Conservation (phyloP, 2,113 vertebrate genomes). For the Orthonyx spaldingii region DNA sequence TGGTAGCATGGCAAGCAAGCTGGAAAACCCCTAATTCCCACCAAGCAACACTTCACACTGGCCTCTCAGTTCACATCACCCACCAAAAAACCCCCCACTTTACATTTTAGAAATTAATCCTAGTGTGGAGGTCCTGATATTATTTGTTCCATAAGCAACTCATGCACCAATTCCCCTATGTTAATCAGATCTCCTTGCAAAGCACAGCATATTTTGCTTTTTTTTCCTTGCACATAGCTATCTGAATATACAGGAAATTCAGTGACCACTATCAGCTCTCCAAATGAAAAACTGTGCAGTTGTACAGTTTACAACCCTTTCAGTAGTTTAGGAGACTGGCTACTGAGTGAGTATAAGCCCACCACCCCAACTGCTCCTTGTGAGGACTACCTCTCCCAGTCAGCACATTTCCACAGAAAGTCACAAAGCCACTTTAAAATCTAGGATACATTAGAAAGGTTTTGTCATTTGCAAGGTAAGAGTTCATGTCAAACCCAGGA, state of each 20-base stretch:
- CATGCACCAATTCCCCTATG: accelerated
- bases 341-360: neutral
- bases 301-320: neutral
- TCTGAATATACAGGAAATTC: neutral
- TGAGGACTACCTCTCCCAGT: neutral
- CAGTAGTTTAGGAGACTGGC: neutral
- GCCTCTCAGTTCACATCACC: neutral
- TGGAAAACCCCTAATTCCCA: neutral
- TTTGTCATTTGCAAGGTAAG: neutral
- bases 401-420: neutral
- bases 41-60: neutral
- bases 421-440: neutral
- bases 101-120: neutral
- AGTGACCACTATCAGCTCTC: neutral
- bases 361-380: neutral
- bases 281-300: neutral
- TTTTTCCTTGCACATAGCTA: neutral
- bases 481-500: neutral
- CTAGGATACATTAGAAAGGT: neutral
- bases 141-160: neutral
- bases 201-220: neutral
- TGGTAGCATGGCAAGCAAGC: neutral
- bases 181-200: neutral
- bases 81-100: neutral
- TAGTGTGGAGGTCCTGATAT: accelerated